Conservation (phyloP, 2,797 vertebrate species). For the Hydrocynus forskahlii region DNA sequence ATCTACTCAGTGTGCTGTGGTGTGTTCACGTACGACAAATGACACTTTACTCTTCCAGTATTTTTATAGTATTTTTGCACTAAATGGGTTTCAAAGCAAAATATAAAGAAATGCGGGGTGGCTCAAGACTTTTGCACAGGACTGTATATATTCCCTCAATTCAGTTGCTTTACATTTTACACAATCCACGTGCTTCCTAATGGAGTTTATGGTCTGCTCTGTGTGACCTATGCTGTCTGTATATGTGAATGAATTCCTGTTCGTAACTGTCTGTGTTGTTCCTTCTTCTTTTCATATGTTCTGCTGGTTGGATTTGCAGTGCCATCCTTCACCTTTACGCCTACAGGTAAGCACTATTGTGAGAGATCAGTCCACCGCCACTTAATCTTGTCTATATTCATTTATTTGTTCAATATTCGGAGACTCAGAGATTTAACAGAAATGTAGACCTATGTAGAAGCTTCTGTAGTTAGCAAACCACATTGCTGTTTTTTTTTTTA, state of each 20-base stretch:
- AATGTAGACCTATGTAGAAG: not conserved
- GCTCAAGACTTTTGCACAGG: too few relatives aligned
- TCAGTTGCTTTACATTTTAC: too few relatives aligned
- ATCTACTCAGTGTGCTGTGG: too few relatives aligned
- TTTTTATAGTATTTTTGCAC: too few relatives aligned
- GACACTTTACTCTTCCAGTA: too few relatives aligned
- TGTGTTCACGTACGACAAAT: too few relatives aligned
- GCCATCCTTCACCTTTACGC: constrained; percentile 99
- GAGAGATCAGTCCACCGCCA: not conserved
- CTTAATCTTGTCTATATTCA: too few relatives aligned
- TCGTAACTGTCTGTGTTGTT: constrained; percentile 12
- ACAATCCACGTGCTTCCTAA: too few relatives aligned
- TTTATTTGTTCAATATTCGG: too few relatives aligned
- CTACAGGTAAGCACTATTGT: constrained; percentile 88
- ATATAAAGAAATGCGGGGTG: too few relatives aligned
- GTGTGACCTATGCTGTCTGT: not conserved
- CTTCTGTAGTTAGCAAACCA: not conserved
- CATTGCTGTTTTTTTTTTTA: not conserved
- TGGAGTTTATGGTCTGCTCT: not conserved
- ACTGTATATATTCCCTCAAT: too few relatives aligned
- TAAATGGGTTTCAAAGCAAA: too few relatives aligned
- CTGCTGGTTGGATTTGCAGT: constrained; percentile 89
- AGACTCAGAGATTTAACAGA: not conserved
- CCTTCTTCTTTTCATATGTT: constrained; percentile 52
- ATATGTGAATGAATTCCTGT: not conserved